Evolutionary conservation across 2,888 invertebrate genomes (phyloP).

Genomic region (Pteria penguin): DNA sequence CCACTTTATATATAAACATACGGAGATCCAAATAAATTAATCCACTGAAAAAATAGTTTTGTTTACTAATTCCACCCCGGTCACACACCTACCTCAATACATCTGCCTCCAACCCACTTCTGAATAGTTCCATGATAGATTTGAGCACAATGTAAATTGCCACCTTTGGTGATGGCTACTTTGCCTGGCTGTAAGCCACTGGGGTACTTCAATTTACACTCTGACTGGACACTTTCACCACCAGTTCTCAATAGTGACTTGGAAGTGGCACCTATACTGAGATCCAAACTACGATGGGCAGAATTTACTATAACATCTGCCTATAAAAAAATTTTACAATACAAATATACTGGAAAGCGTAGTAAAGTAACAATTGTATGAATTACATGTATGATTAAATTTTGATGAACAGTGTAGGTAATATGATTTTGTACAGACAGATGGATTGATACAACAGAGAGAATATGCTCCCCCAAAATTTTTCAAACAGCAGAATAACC

Average conservation of each 20-base stretch:
- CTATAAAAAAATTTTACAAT: constrained; percentile 27
- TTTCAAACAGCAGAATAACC: no score
- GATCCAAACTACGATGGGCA: constrained; percentile 16
- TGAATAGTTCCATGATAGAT: constrained; percentile 39
- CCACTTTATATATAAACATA: no score
- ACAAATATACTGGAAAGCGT: neutral
- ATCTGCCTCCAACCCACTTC: constrained; percentile 6
- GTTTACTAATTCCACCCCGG: no score
- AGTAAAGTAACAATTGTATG: neutral
- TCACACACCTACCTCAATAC: no score
- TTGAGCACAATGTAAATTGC: constrained; percentile 27
- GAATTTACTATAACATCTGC: constrained; percentile 40
- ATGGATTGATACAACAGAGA: no score
- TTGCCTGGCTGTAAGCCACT: constrained; percentile 26
- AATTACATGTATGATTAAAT: no score
- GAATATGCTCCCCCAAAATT: no score
- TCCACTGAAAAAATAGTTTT: no score
- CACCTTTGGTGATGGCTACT: constrained; percentile 39
- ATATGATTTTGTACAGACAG: no score
- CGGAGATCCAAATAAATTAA: no score
- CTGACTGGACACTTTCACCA: constrained; percentile 27
- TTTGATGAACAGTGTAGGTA: no score
- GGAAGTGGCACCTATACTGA: constrained; percentile 31
- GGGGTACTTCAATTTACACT: constrained; percentile 26
- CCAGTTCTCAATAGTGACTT: constrained; percentile 19